phyloP scores from a whole-genome alignment of 2,113 vertebrate genomes.

The Ornithorhynchus anatinus region DNA sequence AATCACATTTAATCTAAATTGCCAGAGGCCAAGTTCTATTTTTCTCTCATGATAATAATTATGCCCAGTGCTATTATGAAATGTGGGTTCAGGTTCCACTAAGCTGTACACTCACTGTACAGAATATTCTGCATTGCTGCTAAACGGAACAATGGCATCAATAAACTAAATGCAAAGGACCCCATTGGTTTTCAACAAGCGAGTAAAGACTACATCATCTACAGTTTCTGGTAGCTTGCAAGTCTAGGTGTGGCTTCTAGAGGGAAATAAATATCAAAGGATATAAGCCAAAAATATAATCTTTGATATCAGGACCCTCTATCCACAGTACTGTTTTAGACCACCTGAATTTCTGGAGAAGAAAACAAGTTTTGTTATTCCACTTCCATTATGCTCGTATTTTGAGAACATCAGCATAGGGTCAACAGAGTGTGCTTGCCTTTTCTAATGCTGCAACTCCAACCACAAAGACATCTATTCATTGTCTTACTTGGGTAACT shows the following conservation, averaged over 20 bases:
- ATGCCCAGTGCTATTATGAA: constrained; percentile 5
- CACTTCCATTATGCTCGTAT: not conserved
- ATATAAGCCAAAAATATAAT: not conserved
- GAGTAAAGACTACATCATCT: too few relatives aligned
- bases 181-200: too few relatives aligned
- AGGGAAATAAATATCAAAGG: not conserved
- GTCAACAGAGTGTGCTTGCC: not conserved
- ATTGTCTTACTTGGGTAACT: not conserved
- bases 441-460: not conserved
- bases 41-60: constrained; percentile 16
- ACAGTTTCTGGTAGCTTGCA: not conserved
- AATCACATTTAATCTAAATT: constrained; percentile 5
- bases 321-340: not conserved
- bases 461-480: not conserved
- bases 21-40: not conserved
- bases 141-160: not conserved
- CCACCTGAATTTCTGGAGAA: not conserved
- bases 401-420: not conserved
- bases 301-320: not conserved
- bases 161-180: not conserved
- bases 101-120: not conserved
- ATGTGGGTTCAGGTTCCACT: not conserved
- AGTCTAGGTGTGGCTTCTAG: not conserved
- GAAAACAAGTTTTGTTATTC: not conserved
- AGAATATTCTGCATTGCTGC: not conserved